These are phyloP conservation scores for Lota lota DNA, from an alignment of 2,113 vertebrate genomes.

Conservation along the genomic window DNA sequence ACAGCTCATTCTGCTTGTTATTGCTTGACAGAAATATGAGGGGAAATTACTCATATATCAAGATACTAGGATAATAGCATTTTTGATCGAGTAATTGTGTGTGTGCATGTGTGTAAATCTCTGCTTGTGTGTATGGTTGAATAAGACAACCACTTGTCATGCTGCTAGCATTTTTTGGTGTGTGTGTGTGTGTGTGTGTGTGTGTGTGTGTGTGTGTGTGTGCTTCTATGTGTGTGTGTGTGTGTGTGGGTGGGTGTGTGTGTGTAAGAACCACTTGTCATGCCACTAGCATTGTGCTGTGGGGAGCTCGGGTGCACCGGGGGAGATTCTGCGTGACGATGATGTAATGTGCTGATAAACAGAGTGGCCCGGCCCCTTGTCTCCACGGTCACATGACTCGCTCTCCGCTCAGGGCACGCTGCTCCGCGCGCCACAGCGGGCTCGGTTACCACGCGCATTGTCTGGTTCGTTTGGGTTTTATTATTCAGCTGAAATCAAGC, in stretches of 20 bases:
- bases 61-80: too few relatives aligned
- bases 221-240: constrained; percentile 1
- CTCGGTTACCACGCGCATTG: too few relatives aligned
- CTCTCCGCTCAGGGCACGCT: constrained; percentile 23
- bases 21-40: too few relatives aligned
- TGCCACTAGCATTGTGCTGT: constrained; percentile 54
- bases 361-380: constrained; percentile 62
- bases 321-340: constrained; percentile 58
- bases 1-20: too few relatives aligned
- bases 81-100: neutral
- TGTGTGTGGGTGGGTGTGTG: constrained; percentile 8
- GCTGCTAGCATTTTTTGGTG: too few relatives aligned
- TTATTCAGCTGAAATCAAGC: too few relatives aligned
- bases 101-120: neutral
- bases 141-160: neutral
- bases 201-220: constrained; percentile 4
- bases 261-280: constrained; percentile 42
- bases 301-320: constrained; percentile 59
- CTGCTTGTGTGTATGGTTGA: neutral
- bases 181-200: neutral
- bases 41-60: too few relatives aligned
- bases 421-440: too few relatives aligned
- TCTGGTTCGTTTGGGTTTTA: too few relatives aligned
- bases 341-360: constrained; percentile 61
- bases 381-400: constrained; percentile 68